Conservation (phyloP, 2,888 invertebrate species). For the Leptinotarsa tumamoca region DNA sequence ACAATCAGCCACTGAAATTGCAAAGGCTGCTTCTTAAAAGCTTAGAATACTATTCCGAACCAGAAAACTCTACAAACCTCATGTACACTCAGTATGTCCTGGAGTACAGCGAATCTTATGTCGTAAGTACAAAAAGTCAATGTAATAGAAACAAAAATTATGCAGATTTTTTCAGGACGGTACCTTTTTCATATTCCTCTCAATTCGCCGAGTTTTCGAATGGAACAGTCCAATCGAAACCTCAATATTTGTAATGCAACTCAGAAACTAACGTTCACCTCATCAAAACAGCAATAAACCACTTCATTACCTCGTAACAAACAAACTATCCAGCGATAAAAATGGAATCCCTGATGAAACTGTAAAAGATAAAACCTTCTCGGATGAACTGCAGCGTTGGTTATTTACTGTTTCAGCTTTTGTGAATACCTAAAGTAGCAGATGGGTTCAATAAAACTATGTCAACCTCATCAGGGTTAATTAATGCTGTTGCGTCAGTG, state of each 20-base stretch:
- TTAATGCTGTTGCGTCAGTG: slow-evolving; percentile 9
- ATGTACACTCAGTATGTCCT: too few species aligned
- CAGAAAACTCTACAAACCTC: too few species aligned
- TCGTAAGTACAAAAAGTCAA: too few species aligned
- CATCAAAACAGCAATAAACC: not conserved
- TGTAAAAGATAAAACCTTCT: not conserved
- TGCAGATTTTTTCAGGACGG: too few species aligned
- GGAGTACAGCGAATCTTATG: too few species aligned
- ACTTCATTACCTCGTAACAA: not conserved
- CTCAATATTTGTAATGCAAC: not conserved
- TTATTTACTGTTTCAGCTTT: not conserved
- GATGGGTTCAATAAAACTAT: slow-evolving; percentile 10
- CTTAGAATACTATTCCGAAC: too few species aligned
- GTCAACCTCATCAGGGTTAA: slow-evolving; percentile 14
- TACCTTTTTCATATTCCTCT: too few species aligned
- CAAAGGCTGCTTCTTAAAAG: too few species aligned
- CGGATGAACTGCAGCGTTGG: not conserved
- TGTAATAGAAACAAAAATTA: too few species aligned
- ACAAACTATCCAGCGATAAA: not conserved
- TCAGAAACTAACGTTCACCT: not conserved
- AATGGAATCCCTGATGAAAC: not conserved
- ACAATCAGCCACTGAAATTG: too few species aligned
- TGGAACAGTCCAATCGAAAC: too few species aligned
- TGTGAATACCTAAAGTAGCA: slow-evolving; percentile 3
- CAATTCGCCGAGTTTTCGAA: too few species aligned